Base-by-base conservation (phyloP, 2,888 invertebrate genomes). In the Resseliella maxima region DNA sequence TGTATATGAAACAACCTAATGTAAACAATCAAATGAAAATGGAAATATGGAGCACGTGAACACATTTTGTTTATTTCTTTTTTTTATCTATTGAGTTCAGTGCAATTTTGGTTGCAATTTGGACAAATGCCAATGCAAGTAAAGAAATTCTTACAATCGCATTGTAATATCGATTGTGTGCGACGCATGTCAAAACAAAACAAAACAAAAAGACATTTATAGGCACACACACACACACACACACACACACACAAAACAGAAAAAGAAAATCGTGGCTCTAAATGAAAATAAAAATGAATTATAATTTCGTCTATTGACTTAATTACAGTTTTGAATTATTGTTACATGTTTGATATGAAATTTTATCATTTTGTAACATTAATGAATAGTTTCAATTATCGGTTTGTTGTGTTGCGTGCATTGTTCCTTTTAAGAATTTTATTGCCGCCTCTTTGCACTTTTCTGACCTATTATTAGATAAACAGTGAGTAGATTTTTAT, bases 331-430 rank as follows among this genome's bases (percentile, higher is more conserved):
- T 2, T n/a, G 46, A 50, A 15, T 50, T 15, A 50, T 8, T 50
- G 46, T 50, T 18, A 50, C 46, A 50, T 18, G 18, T 18, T 15
- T 18, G 72, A 59, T 59, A 41, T 41, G 41, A 50, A 50, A 50
- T 41, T 41, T 41, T 15, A 50, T 18, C 59, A 59, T 59, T 72
- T 27, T 35, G 72, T n/a, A 18, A 72, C 72, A 31, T 72, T 31
- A 31, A 72, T 72, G 31, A 72, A 72, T 72, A 72, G 72, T 72
- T 72, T 72, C 72, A 72, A 72, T 72, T 72, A 72, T 72, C 72
- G 31, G 72, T 72, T 72, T 72, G 72, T 72, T 72, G 72, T 72
- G 72, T 72, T 72, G 72, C 72, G 72, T 72, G 72, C 59, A 24
- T 59, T 59, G 59, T 59, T 59, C 59, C 59, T 59, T 27, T 27